A percentile compares a stretch with the other conserved stretches of the same genome.
Conservation (phyloP, 2,113 vertebrate species). For the Myotis yumanensis region DNA sequence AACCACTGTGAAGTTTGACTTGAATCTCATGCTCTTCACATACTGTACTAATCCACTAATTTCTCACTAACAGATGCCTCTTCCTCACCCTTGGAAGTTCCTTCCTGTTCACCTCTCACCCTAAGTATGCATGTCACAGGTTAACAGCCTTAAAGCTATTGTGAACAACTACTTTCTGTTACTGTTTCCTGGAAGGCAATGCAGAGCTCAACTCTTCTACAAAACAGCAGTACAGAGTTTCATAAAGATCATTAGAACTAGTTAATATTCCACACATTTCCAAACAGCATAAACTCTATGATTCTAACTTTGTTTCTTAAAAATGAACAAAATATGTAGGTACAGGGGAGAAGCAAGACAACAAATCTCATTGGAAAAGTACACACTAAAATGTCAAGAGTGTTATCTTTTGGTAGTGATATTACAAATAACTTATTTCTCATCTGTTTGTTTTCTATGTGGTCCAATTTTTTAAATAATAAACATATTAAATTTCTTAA, state of each 20-base stretch:
- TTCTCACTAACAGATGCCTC: slow-evolving; percentile 75
- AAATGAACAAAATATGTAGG: not conserved
- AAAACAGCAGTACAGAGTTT: not conserved
- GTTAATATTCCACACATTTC: slow-evolving; percentile 75
- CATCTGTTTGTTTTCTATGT: not conserved
- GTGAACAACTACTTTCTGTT: slow-evolving; percentile 3
- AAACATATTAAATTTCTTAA: slow-evolving; percentile 24
- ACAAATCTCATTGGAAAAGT: not conserved
- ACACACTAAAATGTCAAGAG: not conserved
- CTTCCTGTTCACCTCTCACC: slow-evolving; percentile 90
- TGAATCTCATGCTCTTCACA: slow-evolving; percentile 81
- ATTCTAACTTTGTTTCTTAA: slow-evolving; percentile 43
- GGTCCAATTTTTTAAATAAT: not conserved
- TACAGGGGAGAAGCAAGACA: not conserved
- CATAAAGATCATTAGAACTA: slow-evolving; percentile 78
- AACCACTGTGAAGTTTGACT: slow-evolving; percentile 86
- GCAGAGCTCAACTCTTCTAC: slow-evolving; percentile 1
- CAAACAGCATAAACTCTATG: not conserved
- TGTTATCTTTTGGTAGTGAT: not conserved
- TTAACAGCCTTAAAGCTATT: slow-evolving; percentile 69
- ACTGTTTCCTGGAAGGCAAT: not conserved
- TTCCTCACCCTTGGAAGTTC: slow-evolving; percentile 71
- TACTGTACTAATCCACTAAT: slow-evolving; percentile 77
- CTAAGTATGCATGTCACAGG: slow-evolving; percentile 57
- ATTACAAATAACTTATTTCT: not conserved